phyloP scores from a whole-genome alignment of 1,140 invertebrate species.

The Phthorimaea operculella region DNA sequence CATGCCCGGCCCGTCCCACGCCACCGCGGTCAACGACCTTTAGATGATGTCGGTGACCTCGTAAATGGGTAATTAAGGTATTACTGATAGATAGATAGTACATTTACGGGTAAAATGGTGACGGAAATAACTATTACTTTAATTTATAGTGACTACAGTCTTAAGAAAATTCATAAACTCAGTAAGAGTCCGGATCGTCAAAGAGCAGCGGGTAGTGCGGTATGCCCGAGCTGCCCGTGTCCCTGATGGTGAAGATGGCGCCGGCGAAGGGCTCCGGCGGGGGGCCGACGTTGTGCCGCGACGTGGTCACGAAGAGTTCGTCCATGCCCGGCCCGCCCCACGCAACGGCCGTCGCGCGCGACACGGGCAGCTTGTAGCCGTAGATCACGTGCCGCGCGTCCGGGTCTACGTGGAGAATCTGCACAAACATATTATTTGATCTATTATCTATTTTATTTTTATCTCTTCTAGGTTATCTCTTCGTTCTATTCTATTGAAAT shows the following conservation, averaged over 20 bases:
- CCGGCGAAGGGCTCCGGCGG: constrained; percentile 28
- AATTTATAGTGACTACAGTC: no score
- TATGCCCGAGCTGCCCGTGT: constrained; percentile 34
- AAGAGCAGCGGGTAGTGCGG: constrained; percentile 29
- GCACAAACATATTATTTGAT: constrained; percentile 2
- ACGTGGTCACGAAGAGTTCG: constrained; percentile 51
- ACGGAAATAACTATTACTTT: no score
- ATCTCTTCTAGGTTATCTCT: no score
- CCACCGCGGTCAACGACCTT: constrained; percentile 42
- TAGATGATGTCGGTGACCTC: no score
- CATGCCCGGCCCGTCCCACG: constrained; percentile 46
- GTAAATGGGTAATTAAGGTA: no score
- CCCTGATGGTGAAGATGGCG: constrained; percentile 44
- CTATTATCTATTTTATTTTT: no score
- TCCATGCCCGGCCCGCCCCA: constrained; percentile 50
- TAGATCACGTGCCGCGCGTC: constrained; percentile 32
- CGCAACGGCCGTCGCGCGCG: constrained; percentile 36
- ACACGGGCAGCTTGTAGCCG: constrained; percentile 41
- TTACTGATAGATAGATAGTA: no score
- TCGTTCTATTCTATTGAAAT: no score
- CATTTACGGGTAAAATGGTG: no score
- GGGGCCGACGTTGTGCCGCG: constrained; percentile 10
- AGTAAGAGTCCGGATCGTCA: constrained; percentile 24
- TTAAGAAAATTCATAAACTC: not conserved
- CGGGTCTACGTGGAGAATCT: constrained; percentile 46